Base-by-base conservation (phyloP, 2,797 vertebrate genomes). In the Aselliscus stoliczkanus region DNA sequence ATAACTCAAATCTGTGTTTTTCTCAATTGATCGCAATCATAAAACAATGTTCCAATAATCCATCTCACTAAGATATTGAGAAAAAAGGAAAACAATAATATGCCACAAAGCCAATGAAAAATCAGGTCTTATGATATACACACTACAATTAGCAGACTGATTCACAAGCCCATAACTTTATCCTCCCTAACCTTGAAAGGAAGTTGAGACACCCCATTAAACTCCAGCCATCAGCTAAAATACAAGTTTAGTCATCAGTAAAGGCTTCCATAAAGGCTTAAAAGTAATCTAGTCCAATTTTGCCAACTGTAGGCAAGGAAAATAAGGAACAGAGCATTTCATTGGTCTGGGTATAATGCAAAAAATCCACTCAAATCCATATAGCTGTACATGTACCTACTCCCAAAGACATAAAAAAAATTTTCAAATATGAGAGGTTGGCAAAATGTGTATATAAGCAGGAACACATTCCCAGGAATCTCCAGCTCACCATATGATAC, bases 21-120 rank as follows among this genome's bases (percentile, higher is more conserved):
- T 86, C 21, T 94, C 6, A 5, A 67, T 44, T 87, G 42, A 69
- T 9, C 88, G 1, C 7, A 54, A 82, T 60, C 37, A 89, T 52
- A 82, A 95, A 93, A 88, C 73, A 60, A 76, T 31, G 2, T 91
- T 17, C 7, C 69, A 97, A 42, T 21, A 96, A 91, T 89, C 70
- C 50, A 80, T 95, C 18, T 77, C 39, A 65, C 12, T 5, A 58
- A 97, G 39, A 39, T 91, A 54, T 21, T 13, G 87, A 17, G 44
- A 69, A 87, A 96, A 44, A 77, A 58, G 7, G 39, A 70, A 87
- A 93, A 77, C 1, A 69, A 75, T 39, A 65, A 62, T 11, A 34
- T 95, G 67, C 64, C n/a, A 72, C 42, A 76, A 95, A 80, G 50
- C 17, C 27, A 91, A 44, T 86, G 79, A 88, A 83, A 95, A 94